A percentile compares a stretch with the other conserved stretches of the same genome.
These are phyloP conservation scores for Cetoscarus ocellatus DNA, from an alignment of 2,797 vertebrate genomes.

Conservation along the genomic window DNA sequence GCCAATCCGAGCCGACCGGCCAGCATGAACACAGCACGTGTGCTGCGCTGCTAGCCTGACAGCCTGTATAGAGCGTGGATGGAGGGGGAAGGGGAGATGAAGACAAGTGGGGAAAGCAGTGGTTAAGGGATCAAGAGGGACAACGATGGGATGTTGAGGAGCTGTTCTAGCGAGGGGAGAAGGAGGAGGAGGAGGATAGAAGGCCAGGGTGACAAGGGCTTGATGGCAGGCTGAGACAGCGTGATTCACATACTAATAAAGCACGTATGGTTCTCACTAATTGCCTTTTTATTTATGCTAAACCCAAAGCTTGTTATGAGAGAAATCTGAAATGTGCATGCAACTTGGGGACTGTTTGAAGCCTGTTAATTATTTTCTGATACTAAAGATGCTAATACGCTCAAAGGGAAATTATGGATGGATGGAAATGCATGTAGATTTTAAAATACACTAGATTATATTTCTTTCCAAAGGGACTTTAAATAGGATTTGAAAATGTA, in stretches of 20 bases:
- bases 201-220: conserved; percentile 50
- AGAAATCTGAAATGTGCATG: conserved; percentile 25
- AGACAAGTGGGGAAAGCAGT: conserved; percentile 50
- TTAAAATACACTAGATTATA: too few species aligned
- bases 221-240: conserved; percentile 37
- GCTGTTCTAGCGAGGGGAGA: conserved; percentile 62
- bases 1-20: conserved; percentile 78
- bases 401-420: too few species aligned
- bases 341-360: conserved; percentile 13
- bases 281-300: conserved; percentile 42
- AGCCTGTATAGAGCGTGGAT: conserved; percentile 62
- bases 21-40: conserved; percentile 65
- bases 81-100: conserved; percentile 54
- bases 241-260: conserved; percentile 57
- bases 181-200: conserved; percentile 19
- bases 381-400: conserved; percentile 25
- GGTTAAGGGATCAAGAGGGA: conserved; percentile 68
- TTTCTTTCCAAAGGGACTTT: too few species aligned
- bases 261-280: conserved; percentile 26
- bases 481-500: too few species aligned
- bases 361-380: conserved; percentile 35
- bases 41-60: conserved; percentile 56
- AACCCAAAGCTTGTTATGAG: conserved; percentile 10
- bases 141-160: conserved; percentile 50
- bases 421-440: too few species aligned